Evolutionary conservation across 2,797 vertebrate genomes (phyloP).

Genomic region (Botia kubotai): DNA sequence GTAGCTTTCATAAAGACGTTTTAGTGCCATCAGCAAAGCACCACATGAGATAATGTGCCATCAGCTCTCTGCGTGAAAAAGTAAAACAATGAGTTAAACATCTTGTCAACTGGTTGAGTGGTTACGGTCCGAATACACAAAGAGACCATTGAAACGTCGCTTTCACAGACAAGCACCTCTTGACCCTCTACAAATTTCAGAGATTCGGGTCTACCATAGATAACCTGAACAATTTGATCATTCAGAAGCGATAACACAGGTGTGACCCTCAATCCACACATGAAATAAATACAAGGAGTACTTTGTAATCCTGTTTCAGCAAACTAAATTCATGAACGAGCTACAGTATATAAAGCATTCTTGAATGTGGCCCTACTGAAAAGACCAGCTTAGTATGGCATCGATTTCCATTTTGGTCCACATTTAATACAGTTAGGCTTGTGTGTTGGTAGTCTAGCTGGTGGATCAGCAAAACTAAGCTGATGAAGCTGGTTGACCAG

Average conservation of each 20-base stretch:
- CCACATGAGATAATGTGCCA: constrained; percentile 23
- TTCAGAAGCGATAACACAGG: no score
- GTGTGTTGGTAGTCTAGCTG: neutral
- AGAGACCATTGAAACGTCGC: neutral
- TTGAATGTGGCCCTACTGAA: neutral
- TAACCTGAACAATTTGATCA: no score
- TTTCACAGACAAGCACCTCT: neutral
- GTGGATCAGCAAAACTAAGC: neutral
- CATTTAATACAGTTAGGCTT: neutral
- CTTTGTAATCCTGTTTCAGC: neutral
- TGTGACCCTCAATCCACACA: neutral
- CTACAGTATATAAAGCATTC: neutral
- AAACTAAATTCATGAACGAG: neutral
- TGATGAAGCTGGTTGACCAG: neutral
- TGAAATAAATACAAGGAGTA: neutral
- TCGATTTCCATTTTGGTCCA: neutral
- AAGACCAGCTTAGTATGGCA: neutral
- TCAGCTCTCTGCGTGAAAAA: constrained; percentile 34
- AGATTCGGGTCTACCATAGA: neutral
- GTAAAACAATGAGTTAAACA: constrained; percentile 31
- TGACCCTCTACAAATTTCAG: neutral
- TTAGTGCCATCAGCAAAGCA: constrained; percentile 37
- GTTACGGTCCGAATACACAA: constrained; percentile 25
- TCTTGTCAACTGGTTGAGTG: constrained; percentile 35
- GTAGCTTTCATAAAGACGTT: constrained; percentile 37